Conservation (phyloP, 2,888 invertebrate genomes). For the Polietes domitor region DNA sequence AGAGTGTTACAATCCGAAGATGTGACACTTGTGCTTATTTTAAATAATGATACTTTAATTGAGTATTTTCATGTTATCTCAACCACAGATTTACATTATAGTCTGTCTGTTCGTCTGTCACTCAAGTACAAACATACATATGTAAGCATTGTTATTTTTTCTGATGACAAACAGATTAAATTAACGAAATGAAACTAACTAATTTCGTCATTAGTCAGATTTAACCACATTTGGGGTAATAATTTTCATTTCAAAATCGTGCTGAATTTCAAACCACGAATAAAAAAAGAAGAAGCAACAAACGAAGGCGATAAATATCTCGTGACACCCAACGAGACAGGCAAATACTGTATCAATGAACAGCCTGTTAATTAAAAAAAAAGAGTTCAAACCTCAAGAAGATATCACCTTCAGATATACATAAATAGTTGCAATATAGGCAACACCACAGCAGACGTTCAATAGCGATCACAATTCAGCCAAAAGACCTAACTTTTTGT, state of each 20-base stretch:
- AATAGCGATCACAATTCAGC: neutral
- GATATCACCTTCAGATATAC: neutral
- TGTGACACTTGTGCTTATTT: neutral
- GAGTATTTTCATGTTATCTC: slow-evolving; percentile 2
- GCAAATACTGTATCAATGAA: no score
- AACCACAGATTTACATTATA: neutral
- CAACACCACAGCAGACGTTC: neutral
- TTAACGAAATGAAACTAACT: neutral
- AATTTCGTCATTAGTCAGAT: neutral
- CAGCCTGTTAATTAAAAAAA: no score
- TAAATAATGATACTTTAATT: slow-evolving; percentile 1
- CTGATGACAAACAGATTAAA: neutral
- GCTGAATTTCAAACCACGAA: neutral
- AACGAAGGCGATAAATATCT: no score
- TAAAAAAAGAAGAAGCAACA: neutral
- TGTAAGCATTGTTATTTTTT: neutral
- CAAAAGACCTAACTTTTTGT: neutral
- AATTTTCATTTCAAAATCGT: neutral
- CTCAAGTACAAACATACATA: neutral
- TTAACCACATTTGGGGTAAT: slow-evolving; percentile 20
- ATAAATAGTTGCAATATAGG: neutral
- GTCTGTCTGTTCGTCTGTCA: neutral
- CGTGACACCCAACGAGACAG: no score
- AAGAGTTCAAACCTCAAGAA: neutral
- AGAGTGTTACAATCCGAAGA: neutral